phyloP scores from a whole-genome alignment of 1,140 invertebrate genomes.

The Drosophila setifemur region DNA sequence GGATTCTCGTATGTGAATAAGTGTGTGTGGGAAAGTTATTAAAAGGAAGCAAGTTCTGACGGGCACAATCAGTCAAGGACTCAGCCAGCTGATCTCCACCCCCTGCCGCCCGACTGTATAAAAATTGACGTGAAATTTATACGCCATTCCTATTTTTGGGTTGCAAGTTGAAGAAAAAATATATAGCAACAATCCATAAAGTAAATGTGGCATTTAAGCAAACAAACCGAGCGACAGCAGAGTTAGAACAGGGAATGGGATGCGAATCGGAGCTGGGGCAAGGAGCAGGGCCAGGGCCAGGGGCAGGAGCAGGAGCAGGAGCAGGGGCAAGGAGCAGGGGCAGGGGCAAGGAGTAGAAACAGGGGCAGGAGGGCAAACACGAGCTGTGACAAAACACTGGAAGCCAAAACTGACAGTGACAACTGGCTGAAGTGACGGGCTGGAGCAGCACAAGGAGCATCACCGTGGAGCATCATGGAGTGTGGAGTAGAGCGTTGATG shows the following conservation, averaged over 20 bases:
- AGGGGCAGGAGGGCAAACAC: neutral
- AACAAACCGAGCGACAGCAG: slow-evolving; percentile 54
- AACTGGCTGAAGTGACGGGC: slow-evolving; percentile 66
- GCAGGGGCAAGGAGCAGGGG: neutral
- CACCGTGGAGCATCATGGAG: slow-evolving; percentile 1
- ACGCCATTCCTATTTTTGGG: slow-evolving; percentile 62
- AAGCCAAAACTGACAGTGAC: slow-evolving; percentile 79
- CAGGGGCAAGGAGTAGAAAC: neutral
- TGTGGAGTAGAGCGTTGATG: slow-evolving; percentile 46
- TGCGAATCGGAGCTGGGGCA: neutral
- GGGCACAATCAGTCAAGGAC: slow-evolving; percentile 73
- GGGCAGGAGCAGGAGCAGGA: neutral
- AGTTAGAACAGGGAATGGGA: slow-evolving; percentile 8
- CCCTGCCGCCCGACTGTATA: slow-evolving; percentile 31
- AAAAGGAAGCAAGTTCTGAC: slow-evolving; percentile 76
- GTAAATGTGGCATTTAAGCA: slow-evolving; percentile 79
- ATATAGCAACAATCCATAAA: slow-evolving; percentile 81
- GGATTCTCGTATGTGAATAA: no score
- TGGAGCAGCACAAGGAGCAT: slow-evolving; percentile 38
- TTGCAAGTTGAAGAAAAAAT: slow-evolving; percentile 77
- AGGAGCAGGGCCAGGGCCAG: neutral
- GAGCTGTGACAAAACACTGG: slow-evolving; percentile 68
- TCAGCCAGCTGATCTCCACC: slow-evolving; percentile 64
- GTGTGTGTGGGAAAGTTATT: slow-evolving; percentile 68
- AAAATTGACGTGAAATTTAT: slow-evolving; percentile 79